phyloP scores from a whole-genome alignment of 2,113 vertebrate species.

The Alligator mississippiensis region DNA sequence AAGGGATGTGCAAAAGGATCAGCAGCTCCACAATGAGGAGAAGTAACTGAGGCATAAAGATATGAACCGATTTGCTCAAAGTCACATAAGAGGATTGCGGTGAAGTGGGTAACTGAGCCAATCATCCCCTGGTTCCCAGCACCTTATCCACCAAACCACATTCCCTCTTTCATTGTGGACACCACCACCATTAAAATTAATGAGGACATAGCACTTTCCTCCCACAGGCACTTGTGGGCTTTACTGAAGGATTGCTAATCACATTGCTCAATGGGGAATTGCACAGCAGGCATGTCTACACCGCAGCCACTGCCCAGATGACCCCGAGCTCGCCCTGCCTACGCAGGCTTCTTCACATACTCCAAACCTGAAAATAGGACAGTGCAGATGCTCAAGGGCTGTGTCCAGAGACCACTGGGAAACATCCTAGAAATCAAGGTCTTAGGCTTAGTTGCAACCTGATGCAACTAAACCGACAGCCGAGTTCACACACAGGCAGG shows the following conservation, averaged over 20 bases:
- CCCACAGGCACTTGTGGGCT: neutral
- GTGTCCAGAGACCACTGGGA: no score
- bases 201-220: neutral
- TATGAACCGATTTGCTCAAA: constrained; percentile 18
- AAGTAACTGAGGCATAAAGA: neutral
- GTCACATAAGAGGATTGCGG: neutral
- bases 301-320: no score
- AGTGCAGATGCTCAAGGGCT: no score
- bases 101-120: neutral
- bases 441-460: no score
- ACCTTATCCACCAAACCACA: neutral
- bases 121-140: neutral
- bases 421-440: no score
- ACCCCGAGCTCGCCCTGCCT: no score
- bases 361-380: no score
- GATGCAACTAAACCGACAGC: neutral
- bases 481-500: neutral
- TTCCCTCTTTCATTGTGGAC: neutral
- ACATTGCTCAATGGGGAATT: no score
- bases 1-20: constrained; percentile 14
- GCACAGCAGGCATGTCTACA: no score
- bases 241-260: neutral
- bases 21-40: constrained; percentile 26
- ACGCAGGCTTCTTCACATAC: no score
- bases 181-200: neutral